Percentiles rank a stretch among this genome's conserved stretches.
Conservation (phyloP, 2,113 vertebrate genomes). For the Azemiops feae region DNA sequence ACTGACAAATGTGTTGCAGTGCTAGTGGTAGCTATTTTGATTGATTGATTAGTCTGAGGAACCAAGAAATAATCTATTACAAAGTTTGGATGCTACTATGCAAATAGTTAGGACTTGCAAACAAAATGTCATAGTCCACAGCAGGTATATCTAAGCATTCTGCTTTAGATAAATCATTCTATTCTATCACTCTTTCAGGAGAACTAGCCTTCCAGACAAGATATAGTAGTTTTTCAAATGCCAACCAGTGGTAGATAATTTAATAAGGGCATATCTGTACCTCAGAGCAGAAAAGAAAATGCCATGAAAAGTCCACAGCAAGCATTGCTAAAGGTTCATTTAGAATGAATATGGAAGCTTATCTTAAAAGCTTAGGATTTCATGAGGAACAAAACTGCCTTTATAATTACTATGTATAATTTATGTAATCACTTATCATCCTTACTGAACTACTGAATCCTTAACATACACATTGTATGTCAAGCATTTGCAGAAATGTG, state of each 20-base stretch:
- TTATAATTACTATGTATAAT: neutral
- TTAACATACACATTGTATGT: rapidly evolving
- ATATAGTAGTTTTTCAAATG: neutral
- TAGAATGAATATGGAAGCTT: neutral
- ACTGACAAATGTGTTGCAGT: neutral
- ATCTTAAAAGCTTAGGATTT: neutral
- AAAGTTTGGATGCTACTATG: neutral
- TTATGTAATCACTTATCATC: neutral
- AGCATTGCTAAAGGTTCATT: neutral
- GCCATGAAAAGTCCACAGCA: neutral
- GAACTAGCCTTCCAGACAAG: neutral
- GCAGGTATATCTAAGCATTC: neutral
- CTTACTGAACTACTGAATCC: neutral
- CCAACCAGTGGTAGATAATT: neutral
- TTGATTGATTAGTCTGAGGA: neutral
- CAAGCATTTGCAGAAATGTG: neutral
- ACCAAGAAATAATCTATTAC: neutral
- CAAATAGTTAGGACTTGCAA: neutral
- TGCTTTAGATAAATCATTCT: neutral
- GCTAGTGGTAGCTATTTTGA: neutral
- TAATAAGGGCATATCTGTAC: neutral
- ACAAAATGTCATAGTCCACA: neutral
- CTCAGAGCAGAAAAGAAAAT: neutral
- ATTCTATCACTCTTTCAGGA: neutral
- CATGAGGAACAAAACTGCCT: neutral